Percentiles rank a stretch among this genome's conserved stretches.
These are phyloP conservation scores for Psilopogon haemacephalus DNA, from an alignment of 2,113 vertebrate genomes.

Conservation along the genomic window DNA sequence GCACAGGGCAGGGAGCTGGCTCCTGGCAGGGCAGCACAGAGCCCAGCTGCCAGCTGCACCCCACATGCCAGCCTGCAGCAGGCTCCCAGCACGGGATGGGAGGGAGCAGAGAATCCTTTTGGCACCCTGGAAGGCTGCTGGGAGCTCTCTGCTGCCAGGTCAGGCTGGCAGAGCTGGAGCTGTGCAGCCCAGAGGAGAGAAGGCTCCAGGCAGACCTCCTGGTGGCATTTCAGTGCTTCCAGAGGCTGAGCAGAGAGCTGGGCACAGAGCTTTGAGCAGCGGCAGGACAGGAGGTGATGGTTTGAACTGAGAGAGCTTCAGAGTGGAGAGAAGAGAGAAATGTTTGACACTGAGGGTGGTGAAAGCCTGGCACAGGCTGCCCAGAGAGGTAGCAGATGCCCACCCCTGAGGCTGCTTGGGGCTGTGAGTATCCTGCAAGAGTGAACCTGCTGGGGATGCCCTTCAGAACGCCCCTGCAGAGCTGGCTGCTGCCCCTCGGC, in stretches of 20 bases:
- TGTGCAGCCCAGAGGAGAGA: too few species aligned
- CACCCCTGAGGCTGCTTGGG: not conserved
- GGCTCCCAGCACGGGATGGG: not conserved
- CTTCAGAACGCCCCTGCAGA: too few species aligned
- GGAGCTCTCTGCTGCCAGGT: not conserved
- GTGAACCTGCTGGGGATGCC: too few species aligned
- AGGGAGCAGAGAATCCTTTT: rapidly evolving
- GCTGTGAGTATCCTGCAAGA: not conserved
- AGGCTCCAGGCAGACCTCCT: not conserved
- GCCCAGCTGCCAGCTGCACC: not conserved
- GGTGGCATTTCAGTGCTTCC: not conserved
- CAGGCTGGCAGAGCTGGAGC: not conserved
- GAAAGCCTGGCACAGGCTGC: not conserved
- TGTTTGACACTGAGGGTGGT: not conserved
- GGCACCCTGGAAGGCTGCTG: not conserved
- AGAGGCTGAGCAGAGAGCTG: not conserved
- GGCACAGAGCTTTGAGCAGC: not conserved
- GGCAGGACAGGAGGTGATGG: not conserved
- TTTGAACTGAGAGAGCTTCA: not conserved
- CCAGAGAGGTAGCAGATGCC: not conserved
- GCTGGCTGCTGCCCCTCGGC: too few species aligned
- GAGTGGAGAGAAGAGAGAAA: not conserved
- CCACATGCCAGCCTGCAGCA: not conserved
- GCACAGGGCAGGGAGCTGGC: rapidly evolving
- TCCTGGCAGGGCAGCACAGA: not conserved